Evolutionary conservation across 2,113 vertebrate species (phyloP).

Genomic region (Coturnix japonica): DNA sequence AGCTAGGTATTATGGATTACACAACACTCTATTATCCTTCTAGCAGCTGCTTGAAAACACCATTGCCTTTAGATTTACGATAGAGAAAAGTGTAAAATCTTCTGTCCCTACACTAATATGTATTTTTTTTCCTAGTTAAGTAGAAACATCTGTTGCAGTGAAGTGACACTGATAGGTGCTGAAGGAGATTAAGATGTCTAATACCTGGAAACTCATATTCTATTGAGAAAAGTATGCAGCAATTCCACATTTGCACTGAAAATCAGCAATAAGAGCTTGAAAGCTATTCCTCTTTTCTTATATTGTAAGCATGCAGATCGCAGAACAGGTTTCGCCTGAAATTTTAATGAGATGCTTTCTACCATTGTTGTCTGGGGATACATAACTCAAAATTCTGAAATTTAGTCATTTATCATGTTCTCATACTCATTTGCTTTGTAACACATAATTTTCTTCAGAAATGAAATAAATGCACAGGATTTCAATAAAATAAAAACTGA

Average conservation of each 20-base stretch:
- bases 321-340: not conserved
- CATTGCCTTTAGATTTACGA: not conserved
- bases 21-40: not conserved
- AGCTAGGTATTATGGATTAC: not conserved
- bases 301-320: not conserved
- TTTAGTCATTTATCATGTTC: not conserved
- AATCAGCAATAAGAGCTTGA: not conserved
- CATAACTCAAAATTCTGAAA: not conserved
- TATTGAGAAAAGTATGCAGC: not conserved
- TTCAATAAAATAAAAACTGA: not conserved
- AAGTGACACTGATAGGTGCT: not conserved
- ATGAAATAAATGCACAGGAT: not conserved
- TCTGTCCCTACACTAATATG: not conserved
- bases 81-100: not conserved
- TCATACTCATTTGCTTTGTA: not conserved
- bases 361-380: not conserved
- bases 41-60: not conserved
- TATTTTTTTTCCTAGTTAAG: not conserved
- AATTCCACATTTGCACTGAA: not conserved
- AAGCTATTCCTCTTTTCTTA: not conserved
- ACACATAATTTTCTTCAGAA: not conserved
- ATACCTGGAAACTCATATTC: not conserved
- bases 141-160: not conserved
- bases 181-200: not conserved
- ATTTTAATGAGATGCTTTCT: not conserved